Evolutionary conservation across 2,113 vertebrate genomes (phyloP).

Genomic region (Redunca redunca): DNA sequence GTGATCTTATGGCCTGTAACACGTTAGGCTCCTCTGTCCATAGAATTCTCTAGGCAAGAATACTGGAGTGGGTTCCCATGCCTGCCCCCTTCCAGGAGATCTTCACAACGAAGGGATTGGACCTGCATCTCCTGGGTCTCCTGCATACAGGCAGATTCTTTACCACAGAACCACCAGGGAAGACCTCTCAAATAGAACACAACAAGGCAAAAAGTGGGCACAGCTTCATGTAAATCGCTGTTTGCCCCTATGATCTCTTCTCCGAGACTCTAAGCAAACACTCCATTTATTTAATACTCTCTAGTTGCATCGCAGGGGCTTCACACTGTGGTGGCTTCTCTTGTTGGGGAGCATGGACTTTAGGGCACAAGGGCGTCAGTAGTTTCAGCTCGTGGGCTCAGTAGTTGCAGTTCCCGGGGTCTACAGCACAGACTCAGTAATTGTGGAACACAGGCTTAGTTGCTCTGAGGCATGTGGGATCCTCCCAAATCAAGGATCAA

Average conservation of each 20-base stretch:
- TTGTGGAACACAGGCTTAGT: not conserved
- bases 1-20: not conserved
- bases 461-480: not conserved
- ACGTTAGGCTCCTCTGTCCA: not conserved
- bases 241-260: not conserved
- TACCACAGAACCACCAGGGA: not conserved
- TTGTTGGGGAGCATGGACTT: not conserved
- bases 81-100: not conserved
- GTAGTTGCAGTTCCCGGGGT: not conserved
- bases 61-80: not conserved
- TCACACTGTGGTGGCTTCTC: not conserved
- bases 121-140: not conserved
- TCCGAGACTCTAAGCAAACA: not conserved
- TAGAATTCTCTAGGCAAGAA: not conserved
- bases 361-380: not conserved
- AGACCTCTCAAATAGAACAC: not conserved
- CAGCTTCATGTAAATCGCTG: not conserved
- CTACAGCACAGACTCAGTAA: not conserved
- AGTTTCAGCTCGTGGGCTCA: not conserved
- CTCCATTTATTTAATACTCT: not conserved
- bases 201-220: not conserved
- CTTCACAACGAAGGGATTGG: not conserved
- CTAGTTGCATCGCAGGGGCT: not conserved
- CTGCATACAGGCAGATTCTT: not conserved
- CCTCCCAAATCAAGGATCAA: not conserved